phyloP scores from a whole-genome alignment of 2,888 invertebrate genomes.

The Nomada ruficornis region DNA sequence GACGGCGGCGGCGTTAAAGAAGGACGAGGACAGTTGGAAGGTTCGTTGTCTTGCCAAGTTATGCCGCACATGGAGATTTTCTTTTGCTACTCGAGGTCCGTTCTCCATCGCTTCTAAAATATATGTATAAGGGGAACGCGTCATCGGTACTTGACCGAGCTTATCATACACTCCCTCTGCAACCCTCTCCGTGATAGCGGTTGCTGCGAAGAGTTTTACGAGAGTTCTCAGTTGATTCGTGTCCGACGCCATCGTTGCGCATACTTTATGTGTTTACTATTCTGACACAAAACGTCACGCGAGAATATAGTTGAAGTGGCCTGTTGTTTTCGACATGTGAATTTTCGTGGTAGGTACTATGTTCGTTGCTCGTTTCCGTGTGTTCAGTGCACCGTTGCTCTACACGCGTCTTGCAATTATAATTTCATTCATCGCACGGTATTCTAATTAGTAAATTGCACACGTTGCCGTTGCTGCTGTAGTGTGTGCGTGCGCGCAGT shows the following conservation, averaged over 20 bases:
- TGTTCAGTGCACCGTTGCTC: not conserved
- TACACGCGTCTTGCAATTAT: not conserved
- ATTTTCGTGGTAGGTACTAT: not conserved
- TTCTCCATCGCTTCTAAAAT: constrained; percentile 56
- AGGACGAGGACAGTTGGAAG: constrained; percentile 54
- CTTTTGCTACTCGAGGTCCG: constrained; percentile 58
- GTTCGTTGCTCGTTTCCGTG: not conserved
- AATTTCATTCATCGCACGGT: not conserved
- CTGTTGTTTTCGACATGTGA: not conserved
- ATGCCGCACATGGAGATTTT: constrained; percentile 57
- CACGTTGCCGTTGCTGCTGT: not conserved
- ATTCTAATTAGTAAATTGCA: constrained; percentile 5
- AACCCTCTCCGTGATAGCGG: not conserved
- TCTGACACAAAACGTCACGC: constrained; percentile 26
- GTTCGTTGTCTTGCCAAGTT: constrained; percentile 71
- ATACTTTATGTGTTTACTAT: not conserved
- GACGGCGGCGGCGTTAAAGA: constrained; percentile 56
- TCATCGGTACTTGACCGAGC: constrained; percentile 63
- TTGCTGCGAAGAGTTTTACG: constrained; percentile 1
- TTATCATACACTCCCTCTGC: constrained; percentile 34
- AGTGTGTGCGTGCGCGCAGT: no score
- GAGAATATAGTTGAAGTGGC: not conserved
- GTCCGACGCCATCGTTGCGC: constrained; percentile 7
- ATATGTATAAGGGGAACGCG: constrained; percentile 52
- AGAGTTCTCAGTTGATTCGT: constrained; percentile 25